phyloP scores from a whole-genome alignment of 2,113 vertebrate species.

The Climacteris rufus region DNA sequence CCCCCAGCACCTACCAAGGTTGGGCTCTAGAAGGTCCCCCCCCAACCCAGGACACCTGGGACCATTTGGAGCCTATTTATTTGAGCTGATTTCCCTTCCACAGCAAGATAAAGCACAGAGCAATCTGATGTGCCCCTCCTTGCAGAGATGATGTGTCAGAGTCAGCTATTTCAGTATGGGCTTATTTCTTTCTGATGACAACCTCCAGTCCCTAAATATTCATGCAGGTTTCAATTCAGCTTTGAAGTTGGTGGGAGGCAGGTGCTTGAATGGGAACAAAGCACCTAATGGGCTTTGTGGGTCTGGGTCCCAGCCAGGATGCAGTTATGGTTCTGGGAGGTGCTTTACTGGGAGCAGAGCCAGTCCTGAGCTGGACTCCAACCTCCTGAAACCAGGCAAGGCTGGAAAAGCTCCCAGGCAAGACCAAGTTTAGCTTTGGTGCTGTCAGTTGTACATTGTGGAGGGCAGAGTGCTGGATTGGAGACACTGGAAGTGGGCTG shows the following conservation, averaged over 20 bases:
- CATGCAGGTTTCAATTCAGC: neutral
- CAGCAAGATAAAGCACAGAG: fast-evolving
- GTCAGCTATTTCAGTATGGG: neutral
- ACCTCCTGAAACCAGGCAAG: neutral
- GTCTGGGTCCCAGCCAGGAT: neutral
- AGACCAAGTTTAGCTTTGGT: neutral
- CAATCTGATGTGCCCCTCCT: fast-evolving
- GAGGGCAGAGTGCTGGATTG: fast-evolving
- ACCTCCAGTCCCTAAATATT: neutral
- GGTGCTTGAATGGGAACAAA: neutral
- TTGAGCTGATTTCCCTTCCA: fast-evolving
- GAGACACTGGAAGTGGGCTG: neutral
- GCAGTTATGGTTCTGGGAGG: neutral
- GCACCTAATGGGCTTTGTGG: neutral
- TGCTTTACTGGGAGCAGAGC: neutral
- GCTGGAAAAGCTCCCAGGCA: neutral
- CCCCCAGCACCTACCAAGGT: neutral
- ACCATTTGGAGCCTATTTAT: neutral
- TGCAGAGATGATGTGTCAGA: neutral
- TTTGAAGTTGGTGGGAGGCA: neutral
- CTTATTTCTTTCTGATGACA: neutral
- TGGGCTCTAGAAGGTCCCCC: neutral
- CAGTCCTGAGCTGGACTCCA: neutral
- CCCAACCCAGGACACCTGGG: neutral
- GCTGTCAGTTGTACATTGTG: fast-evolving